These are phyloP conservation scores for Balaenoptera acutorostrata DNA, from an alignment of 2,113 vertebrate genomes.

Conservation along the genomic window DNA sequence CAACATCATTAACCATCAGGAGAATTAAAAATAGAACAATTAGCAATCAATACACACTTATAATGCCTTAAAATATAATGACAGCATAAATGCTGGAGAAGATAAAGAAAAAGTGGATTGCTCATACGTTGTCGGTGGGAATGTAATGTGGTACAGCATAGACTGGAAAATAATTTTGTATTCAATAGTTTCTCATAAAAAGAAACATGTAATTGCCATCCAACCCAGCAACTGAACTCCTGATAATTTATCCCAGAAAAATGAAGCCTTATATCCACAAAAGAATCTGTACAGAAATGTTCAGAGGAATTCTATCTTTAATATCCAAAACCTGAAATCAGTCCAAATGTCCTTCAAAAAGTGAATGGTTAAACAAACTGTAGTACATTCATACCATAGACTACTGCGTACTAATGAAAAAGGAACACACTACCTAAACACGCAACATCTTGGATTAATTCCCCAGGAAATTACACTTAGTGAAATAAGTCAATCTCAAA, in stretches of 20 bases:
- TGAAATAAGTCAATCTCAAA: not conserved
- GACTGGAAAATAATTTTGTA: not conserved
- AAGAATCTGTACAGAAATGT: not conserved
- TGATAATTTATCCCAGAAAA: not conserved
- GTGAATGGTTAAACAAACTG: not conserved
- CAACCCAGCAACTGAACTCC: not conserved
- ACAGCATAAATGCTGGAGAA: not conserved
- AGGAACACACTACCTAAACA: not conserved
- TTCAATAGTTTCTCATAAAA: not conserved
- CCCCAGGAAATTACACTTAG: not conserved
- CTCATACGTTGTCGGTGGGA: not conserved
- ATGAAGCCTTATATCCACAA: not conserved
- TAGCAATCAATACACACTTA: not conserved
- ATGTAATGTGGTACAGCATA: not conserved
- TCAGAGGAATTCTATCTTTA: not conserved
- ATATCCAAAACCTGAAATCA: not conserved
- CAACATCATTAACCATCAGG: not conserved
- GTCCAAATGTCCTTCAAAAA: not conserved
- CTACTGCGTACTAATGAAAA: not conserved
- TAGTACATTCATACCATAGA: not conserved
- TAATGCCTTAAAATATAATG: not conserved
- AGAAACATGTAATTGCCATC: not conserved
- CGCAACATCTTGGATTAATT: not conserved
- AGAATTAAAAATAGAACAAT: not conserved
- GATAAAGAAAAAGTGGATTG: not conserved